Base-by-base conservation (phyloP, 1,140 invertebrate species). In the Polypedilum vanderplanki region DNA sequence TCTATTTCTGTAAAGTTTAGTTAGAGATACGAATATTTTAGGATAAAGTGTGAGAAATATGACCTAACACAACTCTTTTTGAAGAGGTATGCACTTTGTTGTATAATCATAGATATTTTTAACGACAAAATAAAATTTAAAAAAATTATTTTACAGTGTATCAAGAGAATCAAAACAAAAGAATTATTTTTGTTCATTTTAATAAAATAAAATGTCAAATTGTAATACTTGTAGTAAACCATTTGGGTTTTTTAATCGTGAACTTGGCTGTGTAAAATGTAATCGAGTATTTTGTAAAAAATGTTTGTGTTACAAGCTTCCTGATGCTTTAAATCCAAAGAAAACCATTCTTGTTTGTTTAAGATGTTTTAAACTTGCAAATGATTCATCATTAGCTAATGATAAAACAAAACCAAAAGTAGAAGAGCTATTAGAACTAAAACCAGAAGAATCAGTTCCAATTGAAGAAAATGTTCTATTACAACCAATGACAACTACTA, bases 231-330 rank as follows among this genome's bases (percentile, higher is more conserved):
- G 40, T 41, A 12, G n/a, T 75, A 74, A 64, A 4, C 40, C 10
- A 57, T 74, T 65, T 74, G 24, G n/a, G 1, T 74, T 64, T 18
- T 64, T 73, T 73, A 76, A 57, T 41, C 81, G 17, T 18, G 40
- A 87, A 88, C 84, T 85, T 83, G 88, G 87, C 3, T 89, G 88
- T 79, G 85, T 87, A 40, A 83, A 84, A 78, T 89, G 88, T 80
- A 87, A 87, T 24, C 86, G 88, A 78, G 87, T 87, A 77, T 89
- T 86, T 78, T 89, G 88, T 78, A 85, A 83, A 76, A 89, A 88
- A 80, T 89, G 88, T 80, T 80, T 89, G 65, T 86, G 83, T 75
- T 80, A 85, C 76, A 85, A 83, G 79, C 80, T 85, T 78, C 86
- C 81, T 79, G 83, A 86, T 78, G 79, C 79, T 12, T 77, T 78